Conservation (phyloP, 2,113 vertebrate species). For the Melospiza melodia region DNA sequence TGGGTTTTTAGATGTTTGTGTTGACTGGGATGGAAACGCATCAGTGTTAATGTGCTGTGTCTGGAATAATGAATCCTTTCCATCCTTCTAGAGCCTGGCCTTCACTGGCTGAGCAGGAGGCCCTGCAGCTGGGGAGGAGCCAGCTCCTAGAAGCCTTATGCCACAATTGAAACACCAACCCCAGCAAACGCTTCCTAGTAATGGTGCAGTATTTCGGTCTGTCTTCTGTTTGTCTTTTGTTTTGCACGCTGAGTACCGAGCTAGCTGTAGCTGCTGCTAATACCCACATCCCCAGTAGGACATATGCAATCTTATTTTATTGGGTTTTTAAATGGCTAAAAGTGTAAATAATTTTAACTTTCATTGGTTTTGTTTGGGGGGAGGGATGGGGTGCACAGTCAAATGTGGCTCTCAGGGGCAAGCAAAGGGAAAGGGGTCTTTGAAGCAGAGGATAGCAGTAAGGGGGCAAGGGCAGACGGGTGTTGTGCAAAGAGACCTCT, state of each 20-base stretch:
- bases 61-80: constrained; percentile 42
- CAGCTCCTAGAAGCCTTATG: constrained; percentile 20
- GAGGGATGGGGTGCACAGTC: not conserved
- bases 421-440: not conserved
- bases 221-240: constrained; percentile 65
- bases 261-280: constrained; percentile 63
- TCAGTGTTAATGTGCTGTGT: constrained; percentile 67
- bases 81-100: constrained; percentile 55
- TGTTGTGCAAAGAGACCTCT: not conserved
- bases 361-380: not conserved
- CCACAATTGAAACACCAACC: constrained; percentile 38
- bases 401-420: not conserved
- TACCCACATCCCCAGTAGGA: constrained; percentile 41
- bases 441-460: not conserved
- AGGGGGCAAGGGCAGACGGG: not conserved
- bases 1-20: constrained; percentile 51
- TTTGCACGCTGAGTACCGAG: constrained; percentile 65
- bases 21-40: constrained; percentile 24
- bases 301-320: constrained; percentile 53
- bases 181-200: constrained; percentile 65
- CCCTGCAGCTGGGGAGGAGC: not conserved
- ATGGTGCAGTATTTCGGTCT: constrained; percentile 66
- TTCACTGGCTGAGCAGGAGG: not conserved
- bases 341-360: constrained; percentile 71
- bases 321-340: constrained; percentile 62